Base-by-base conservation (phyloP, 2,113 vertebrate species). In the Bos javanicus region DNA sequence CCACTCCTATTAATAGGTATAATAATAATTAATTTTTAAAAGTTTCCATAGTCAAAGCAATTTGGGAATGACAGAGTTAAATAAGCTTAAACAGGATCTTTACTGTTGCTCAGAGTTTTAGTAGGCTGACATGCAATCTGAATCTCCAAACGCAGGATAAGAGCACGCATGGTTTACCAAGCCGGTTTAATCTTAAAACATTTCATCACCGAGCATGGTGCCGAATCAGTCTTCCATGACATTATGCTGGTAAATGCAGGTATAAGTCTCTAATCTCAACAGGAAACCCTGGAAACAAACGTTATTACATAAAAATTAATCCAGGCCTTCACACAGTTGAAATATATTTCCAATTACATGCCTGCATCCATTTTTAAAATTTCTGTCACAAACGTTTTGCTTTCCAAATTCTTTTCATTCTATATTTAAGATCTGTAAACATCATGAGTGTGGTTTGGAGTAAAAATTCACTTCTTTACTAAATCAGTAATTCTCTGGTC, bases 381-480 rank as follows among this genome's bases (percentile, higher is more conserved):
- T 93, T 93, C 78, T 33, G 5, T 46, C 5, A 3, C 57, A 87
- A 60, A 39, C 48, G 5, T 71, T 76, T 64, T 87, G 43, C 60
- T 84, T 74, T 94, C 90, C 74, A 87, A 56, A 54, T 83, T 94
- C 17, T 89, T 97, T 82, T 90, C 36, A 39, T 87, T 86, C 80
- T 90, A 14, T 62, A n/a, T 56, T 82, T 81, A 76, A 60, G 46
- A 83, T 81, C 90, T 90, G 36, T 92, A 83, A 95, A 90, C 17
- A 59, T 83, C 33, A 80, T 25, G 13, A 94, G 3, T 54, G 15
- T 67, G 17, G 57, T 56, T 81, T 82, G 85, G 28, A 84, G 74
- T 71, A 78, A 52, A 91, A 80, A 78, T 78, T 94, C 26, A 50
- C 87, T 56, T 85, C 36, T 62, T 81, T 62, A 43, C 50, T 84